phyloP scores from a whole-genome alignment of 2,888 invertebrate species.

The Ochropleura plecta region DNA sequence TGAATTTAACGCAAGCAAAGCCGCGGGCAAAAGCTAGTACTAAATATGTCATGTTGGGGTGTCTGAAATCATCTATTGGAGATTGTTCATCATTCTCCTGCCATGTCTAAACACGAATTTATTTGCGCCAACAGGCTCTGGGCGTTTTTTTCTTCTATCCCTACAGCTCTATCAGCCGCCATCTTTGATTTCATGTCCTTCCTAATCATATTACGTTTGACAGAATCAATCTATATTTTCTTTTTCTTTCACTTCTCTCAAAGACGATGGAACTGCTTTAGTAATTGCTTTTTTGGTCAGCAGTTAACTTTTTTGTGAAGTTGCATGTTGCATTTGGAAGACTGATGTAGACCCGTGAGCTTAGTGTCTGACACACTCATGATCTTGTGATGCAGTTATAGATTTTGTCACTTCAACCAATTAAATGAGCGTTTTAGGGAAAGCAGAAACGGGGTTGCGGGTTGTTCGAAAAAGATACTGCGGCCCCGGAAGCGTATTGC shows the following conservation, averaged over 20 bases:
- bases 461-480: no score
- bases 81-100: neutral
- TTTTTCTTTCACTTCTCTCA: neutral
- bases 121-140: neutral
- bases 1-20: no score
- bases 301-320: neutral
- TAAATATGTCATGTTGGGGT: no score
- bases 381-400: no score
- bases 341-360: neutral
- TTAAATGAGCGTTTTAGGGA: no score
- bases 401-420: no score
- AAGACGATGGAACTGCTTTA: neutral
- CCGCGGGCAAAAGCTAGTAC: no score
- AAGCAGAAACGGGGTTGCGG: no score
- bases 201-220: neutral
- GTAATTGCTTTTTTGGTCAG: neutral
- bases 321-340: neutral
- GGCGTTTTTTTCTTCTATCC: neutral
- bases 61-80: neutral
- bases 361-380: no score
- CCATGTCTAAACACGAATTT: neutral
- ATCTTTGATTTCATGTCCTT: neutral
- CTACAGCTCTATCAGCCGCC: neutral
- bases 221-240: neutral
- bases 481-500: no score